Evolutionary conservation across 2,797 vertebrate genomes (phyloP).

Genomic region (Acridotheres tristis): DNA sequence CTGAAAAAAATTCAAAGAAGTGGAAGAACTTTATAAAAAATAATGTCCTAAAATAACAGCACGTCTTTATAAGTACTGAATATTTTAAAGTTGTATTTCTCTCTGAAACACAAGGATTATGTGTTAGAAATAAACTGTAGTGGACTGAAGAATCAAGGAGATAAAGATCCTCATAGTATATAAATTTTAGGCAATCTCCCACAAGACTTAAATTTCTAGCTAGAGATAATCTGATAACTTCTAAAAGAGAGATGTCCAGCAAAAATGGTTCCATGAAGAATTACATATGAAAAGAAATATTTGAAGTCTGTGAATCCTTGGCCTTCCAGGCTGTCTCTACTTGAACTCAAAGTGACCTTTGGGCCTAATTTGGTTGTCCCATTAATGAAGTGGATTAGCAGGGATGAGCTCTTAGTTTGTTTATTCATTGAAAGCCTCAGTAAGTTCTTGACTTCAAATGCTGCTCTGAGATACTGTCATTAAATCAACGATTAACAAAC

Average conservation of each 20-base stretch:
- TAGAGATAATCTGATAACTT: background rate
- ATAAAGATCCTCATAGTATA: background rate
- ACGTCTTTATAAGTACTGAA: background rate
- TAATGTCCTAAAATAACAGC: background rate
- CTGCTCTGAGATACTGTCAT: background rate
- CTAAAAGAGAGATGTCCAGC: background rate
- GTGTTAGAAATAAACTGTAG: background rate
- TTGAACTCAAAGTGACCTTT: background rate
- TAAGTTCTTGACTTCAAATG: background rate
- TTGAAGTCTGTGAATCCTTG: background rate
- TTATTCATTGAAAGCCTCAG: background rate
- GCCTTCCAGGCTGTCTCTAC: background rate
- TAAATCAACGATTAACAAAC: background rate
- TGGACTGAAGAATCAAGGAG: background rate
- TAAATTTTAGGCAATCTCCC: background rate
- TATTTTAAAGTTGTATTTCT: background rate
- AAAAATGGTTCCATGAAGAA: background rate
- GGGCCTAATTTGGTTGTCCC: background rate
- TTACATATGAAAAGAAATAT: background rate
- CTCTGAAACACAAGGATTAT: background rate
- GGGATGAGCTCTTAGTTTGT: background rate
- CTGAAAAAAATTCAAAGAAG: background rate
- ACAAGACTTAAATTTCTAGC: background rate
- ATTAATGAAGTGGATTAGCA: background rate
- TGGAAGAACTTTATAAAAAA: background rate